These are phyloP conservation scores for Neodontobutis hainanensis DNA, from an alignment of 2,113 vertebrate species.

Conservation along the genomic window DNA sequence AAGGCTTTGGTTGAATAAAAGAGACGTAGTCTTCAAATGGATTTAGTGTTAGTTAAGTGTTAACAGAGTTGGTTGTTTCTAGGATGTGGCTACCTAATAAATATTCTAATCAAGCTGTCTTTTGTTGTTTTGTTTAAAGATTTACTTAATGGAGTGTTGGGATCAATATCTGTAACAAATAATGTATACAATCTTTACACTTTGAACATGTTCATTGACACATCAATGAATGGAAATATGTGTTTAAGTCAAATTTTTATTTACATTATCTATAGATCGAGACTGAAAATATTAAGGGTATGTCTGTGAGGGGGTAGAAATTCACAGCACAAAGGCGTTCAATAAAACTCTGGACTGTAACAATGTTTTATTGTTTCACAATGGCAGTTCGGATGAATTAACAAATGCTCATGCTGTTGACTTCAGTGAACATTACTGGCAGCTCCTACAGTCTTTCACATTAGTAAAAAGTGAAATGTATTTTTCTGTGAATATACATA, in stretches of 20 bases:
- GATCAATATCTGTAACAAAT: no score
- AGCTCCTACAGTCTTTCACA: conserved; percentile 57
- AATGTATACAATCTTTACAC: no score
- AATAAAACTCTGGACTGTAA: conserved; percentile 26
- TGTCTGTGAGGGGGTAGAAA: background rate
- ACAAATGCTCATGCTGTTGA: conserved; percentile 68
- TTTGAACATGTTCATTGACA: no score
- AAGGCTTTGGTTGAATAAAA: conserved; percentile 30
- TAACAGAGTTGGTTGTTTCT: no score
- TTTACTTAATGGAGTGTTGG: no score
- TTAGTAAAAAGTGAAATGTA: conserved; percentile 56
- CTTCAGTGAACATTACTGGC: conserved; percentile 56
- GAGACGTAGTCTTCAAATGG: conserved; percentile 13
- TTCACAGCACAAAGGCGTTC: background rate
- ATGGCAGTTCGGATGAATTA: conserved; percentile 68
- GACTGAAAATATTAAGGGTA: no score
- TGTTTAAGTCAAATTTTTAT: no score
- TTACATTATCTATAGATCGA: no score
- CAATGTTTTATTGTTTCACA: conserved; percentile 69
- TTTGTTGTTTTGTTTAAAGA: no score
- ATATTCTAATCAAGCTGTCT: no score
- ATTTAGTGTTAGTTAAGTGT: conserved; percentile 19
- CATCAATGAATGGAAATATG: no score
- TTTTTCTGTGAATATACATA: conserved; percentile 29
- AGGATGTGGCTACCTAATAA: no score